A percentile compares a stretch with the other conserved stretches of the same genome.
Evolutionary conservation across 2,888 invertebrate species (phyloP).

Genomic region (Eupithecia tripunctaria): DNA sequence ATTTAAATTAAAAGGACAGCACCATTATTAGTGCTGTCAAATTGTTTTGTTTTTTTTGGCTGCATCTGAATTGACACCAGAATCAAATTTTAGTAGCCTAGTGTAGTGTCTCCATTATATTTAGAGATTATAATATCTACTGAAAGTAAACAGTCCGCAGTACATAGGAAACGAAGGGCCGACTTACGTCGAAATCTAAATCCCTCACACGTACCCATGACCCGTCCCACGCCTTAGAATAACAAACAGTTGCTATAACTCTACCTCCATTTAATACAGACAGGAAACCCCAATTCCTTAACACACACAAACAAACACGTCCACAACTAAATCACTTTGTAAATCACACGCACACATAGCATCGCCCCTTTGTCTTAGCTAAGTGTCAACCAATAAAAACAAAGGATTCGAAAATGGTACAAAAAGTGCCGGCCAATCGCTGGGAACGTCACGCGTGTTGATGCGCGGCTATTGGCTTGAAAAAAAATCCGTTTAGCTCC

Average conservation of each 20-base stretch:
- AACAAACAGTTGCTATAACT: conserved; percentile 36
- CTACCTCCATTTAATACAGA: conserved; percentile 52
- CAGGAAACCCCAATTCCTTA: conserved; percentile 77
- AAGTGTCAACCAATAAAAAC: conserved; percentile 85
- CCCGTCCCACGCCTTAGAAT: conserved; percentile 60
- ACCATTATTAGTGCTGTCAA: too few relatives aligned
- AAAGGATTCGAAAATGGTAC: conserved; percentile 84
- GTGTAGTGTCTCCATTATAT: not conserved
- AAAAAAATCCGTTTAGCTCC: conserved; percentile 81
- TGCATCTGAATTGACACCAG: too few relatives aligned
- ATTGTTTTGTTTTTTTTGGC: too few relatives aligned
- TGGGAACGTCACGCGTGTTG: conserved; percentile 80
- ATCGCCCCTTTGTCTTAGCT: conserved; percentile 84
- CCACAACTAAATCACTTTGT: conserved; percentile 56
- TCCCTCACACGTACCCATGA: conserved; percentile 68
- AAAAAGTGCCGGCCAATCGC: conserved; percentile 83
- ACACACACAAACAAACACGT: conserved; percentile 68
- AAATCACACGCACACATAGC: conserved; percentile 71
- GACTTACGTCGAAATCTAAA: conserved; percentile 79
- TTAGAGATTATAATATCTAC: conserved; percentile 4
- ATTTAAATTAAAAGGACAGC: too few relatives aligned
- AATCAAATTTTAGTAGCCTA: not conserved
- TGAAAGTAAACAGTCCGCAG: conserved; percentile 70
- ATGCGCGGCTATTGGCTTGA: conserved; percentile 83
- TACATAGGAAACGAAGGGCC: conserved; percentile 65